Evolutionary conservation across 2,888 invertebrate genomes (phyloP).

Genomic region (Ypsolopha sequella): DNA sequence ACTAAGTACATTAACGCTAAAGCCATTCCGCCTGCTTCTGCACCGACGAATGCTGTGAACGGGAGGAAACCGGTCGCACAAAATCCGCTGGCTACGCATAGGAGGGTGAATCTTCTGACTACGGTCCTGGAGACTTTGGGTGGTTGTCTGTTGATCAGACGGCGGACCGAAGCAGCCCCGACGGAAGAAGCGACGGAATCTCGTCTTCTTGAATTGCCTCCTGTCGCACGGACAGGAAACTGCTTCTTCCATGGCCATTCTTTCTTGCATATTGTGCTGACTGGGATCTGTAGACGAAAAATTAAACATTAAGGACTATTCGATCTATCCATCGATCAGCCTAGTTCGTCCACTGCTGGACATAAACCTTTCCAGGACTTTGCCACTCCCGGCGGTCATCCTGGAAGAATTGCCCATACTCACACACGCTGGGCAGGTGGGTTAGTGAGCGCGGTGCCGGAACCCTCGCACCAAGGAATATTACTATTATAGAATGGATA

Average conservation of each 20-base stretch:
- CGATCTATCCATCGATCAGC: too few species aligned
- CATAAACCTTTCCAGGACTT: too few species aligned
- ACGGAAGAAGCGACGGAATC: slow-evolving; percentile 81
- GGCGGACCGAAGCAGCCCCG: slow-evolving; percentile 82
- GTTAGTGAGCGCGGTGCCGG: too few species aligned
- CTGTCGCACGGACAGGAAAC: slow-evolving; percentile 24
- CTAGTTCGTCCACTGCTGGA: too few species aligned
- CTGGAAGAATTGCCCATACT: too few species aligned
- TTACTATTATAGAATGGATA: too few species aligned
- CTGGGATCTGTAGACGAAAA: slow-evolving; percentile 37
- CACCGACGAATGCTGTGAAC: slow-evolving; percentile 59
- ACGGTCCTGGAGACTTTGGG: slow-evolving; percentile 60
- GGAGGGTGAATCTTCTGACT: slow-evolving; percentile 59
- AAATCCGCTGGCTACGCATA: slow-evolving; percentile 72
- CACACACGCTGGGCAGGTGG: too few species aligned
- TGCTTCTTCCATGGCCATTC: slow-evolving; percentile 63
- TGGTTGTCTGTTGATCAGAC: slow-evolving; percentile 72
- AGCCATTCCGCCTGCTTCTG: slow-evolving; percentile 73
- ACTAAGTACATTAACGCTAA: slow-evolving; percentile 72
- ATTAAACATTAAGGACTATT: too few species aligned
- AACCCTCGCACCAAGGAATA: too few species aligned
- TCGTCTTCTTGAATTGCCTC: slow-evolving; percentile 54
- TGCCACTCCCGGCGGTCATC: too few species aligned
- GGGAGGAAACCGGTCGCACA: slow-evolving; percentile 76
- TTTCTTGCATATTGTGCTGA: slow-evolving; percentile 52